phyloP scores from a whole-genome alignment of 2,888 invertebrate genomes.

The Lapara coniferarum region DNA sequence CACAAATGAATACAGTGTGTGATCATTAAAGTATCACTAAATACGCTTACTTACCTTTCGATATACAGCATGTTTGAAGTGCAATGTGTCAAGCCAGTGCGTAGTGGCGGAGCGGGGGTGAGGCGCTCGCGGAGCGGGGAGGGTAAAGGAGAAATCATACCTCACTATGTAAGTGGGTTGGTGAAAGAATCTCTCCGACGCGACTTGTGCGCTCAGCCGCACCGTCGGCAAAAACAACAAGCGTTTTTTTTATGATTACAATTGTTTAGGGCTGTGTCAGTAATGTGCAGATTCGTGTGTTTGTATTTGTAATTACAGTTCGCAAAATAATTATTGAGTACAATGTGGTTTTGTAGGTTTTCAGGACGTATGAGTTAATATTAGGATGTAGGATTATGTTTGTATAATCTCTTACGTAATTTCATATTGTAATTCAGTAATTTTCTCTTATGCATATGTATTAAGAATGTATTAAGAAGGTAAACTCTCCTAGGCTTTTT shows the following conservation, averaged over 20 bases:
- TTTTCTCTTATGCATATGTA: too few species aligned
- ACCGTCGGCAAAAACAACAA: conserved; percentile 51
- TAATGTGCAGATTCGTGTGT: background rate
- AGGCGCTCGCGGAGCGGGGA: background rate
- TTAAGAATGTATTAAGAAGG: too few species aligned
- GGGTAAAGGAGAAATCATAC: conserved; percentile 66
- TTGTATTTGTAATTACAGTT: background rate
- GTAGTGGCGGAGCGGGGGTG: background rate
- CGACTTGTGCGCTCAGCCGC: conserved; percentile 41
- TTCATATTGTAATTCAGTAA: too few species aligned
- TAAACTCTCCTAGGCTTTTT: too few species aligned
- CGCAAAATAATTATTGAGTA: background rate
- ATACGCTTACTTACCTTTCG: conserved; percentile 2
- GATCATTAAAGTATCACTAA: background rate
- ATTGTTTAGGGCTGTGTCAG: background rate
- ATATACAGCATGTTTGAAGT: conserved; percentile 7
- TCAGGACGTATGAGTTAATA: too few species aligned
- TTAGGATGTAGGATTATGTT: too few species aligned
- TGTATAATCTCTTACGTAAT: too few species aligned
- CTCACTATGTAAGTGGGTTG: conserved; percentile 78
- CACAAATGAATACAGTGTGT: background rate
- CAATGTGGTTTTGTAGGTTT: background rate
- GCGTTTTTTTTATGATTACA: background rate
- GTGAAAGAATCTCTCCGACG: conserved; percentile 78
- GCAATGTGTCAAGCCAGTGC: background rate